A percentile compares a stretch with the other conserved stretches of the same genome.
phyloP scores from a whole-genome alignment of 2,797 vertebrate species.

The Microctenopoma steveboyesi region DNA sequence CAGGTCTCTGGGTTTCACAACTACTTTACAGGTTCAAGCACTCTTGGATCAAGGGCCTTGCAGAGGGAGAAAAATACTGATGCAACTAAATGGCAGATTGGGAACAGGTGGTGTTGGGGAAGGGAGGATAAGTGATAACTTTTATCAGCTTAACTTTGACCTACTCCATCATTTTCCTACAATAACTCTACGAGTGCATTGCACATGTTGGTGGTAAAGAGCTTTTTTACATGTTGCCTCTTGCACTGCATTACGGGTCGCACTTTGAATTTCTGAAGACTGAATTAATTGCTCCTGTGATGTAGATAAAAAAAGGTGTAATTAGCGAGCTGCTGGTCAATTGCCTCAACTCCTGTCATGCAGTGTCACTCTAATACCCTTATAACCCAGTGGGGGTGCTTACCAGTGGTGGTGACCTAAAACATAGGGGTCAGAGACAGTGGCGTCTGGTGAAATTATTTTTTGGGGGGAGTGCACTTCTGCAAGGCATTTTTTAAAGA shows the following conservation, averaged over 20 bases:
- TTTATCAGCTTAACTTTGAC: conserved; percentile 1
- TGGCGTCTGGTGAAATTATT: no score
- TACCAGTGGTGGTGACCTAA: conserved; percentile 17
- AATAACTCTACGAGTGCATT: background rate
- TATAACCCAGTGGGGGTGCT: conserved; percentile 8
- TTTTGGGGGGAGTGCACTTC: no score
- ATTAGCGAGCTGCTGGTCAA: background rate
- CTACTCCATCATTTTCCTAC: background rate
- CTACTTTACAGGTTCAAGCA: conserved; percentile 35
- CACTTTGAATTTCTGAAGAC: background rate
- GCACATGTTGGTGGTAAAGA: background rate
- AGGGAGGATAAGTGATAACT: background rate
- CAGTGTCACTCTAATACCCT: conserved; percentile 32
- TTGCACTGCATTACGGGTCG: background rate
- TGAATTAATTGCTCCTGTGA: background rate
- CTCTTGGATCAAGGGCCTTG: conserved; percentile 24
- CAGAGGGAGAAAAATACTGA: conserved; percentile 39
- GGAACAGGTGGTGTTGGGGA: conserved; percentile 10
- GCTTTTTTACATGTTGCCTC: background rate
- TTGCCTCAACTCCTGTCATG: conserved; percentile 18
- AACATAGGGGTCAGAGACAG: conserved; percentile 18
- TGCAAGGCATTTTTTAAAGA: no score
- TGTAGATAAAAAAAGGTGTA: background rate
- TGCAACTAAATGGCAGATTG: conserved; percentile 23
- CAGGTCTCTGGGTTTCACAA: conserved; percentile 25